Conservation (phyloP, 2,888 invertebrate species). For the Polydrusus pterygomalis region DNA sequence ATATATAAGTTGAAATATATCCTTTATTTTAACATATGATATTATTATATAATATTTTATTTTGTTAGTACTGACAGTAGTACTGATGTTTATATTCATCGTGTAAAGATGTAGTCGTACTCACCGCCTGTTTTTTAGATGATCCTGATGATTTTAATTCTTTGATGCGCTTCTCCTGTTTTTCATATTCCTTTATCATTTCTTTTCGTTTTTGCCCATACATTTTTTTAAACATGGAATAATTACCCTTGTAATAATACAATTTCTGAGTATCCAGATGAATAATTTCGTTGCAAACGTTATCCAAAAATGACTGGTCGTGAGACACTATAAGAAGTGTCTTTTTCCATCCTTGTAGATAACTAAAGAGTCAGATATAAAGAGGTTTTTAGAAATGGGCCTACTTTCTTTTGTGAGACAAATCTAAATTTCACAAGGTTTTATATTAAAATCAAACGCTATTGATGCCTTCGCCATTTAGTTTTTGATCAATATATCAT, state of each 20-base stretch:
- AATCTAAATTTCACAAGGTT: too few species aligned
- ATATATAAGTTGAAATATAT: too few species aligned
- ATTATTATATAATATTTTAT: too few species aligned
- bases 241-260: slow-evolving; percentile 98
- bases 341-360: slow-evolving; percentile 99
- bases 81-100: too few species aligned
- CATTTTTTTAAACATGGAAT: slow-evolving; percentile 99
- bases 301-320: slow-evolving; percentile 99
- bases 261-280: slow-evolving; percentile 96
- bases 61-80: too few species aligned
- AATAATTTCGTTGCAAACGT: slow-evolving; percentile 99
- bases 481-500: too few species aligned
- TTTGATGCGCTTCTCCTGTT: slow-evolving; percentile 96
- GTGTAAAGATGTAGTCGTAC: slow-evolving; percentile 38
- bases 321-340: slow-evolving; percentile 98
- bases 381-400: neutral
- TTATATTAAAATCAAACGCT: too few species aligned
- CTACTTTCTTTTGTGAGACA: too few species aligned
- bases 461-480: too few species aligned
- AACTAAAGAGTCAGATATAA: slow-evolving; percentile 76
- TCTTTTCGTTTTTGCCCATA: slow-evolving; percentile 96
- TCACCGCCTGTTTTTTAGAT: slow-evolving; percentile 93
- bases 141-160: slow-evolving; percentile 96
- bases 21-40: too few species aligned
- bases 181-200: slow-evolving; percentile 97